Evolutionary conservation across 1,140 invertebrate genomes (phyloP).

Genomic region (Chelonus insularis): DNA sequence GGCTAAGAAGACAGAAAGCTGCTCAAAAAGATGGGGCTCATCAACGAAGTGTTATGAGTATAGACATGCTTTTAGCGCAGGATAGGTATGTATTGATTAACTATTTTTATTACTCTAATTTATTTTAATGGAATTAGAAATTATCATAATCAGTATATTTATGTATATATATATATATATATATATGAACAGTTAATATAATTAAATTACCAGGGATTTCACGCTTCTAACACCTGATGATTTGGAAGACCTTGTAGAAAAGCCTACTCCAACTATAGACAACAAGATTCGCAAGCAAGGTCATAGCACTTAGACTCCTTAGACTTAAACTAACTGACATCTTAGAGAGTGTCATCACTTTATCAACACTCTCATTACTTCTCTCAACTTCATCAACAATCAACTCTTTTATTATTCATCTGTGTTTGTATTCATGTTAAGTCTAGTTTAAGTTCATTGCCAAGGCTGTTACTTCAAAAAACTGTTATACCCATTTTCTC

Average conservation of each 20-base stretch:
- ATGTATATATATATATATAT: no score
- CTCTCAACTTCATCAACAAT: constrained; percentile 52
- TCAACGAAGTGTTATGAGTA: constrained; percentile 54
- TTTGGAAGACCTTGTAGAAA: constrained; percentile 50
- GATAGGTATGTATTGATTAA: constrained; percentile 41
- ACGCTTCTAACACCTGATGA: constrained; percentile 55
- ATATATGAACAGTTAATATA: no score
- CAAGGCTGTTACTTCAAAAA: not conserved
- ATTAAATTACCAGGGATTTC: constrained; percentile 48
- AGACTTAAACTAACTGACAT: constrained; percentile 37
- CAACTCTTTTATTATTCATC: constrained; percentile 53
- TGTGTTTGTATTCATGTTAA: constrained; percentile 54
- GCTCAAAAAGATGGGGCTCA: constrained; percentile 51
- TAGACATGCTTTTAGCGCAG: constrained; percentile 54
- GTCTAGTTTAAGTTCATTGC: constrained; percentile 36
- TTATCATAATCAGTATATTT: no score
- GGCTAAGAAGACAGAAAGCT: constrained; percentile 48
- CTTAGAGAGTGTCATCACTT: constrained; percentile 52
- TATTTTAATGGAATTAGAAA: no score
- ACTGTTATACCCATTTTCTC: not conserved
- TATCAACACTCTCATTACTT: constrained; percentile 50
- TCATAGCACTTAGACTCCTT: constrained; percentile 52
- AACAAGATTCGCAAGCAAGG: constrained; percentile 50
- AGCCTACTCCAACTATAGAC: constrained; percentile 44
- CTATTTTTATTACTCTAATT: no score